Evolutionary conservation across 1,140 invertebrate genomes (phyloP), one percentile per base, ranked within the genome.

Genomic region (Semibalanus balanoides): DNA sequence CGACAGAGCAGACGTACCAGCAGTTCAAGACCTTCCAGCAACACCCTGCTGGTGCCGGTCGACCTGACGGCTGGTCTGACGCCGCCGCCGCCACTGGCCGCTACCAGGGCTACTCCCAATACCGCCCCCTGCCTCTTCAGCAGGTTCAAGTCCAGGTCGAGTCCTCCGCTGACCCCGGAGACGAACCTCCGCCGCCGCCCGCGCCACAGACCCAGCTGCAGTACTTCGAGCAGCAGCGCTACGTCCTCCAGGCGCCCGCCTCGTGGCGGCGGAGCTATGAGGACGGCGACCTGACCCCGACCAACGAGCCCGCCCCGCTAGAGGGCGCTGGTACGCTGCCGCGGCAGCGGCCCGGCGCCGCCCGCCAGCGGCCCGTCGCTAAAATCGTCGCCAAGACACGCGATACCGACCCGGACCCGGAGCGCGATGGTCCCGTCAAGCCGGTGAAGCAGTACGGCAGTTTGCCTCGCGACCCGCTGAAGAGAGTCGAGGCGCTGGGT

Each of bases 211-310:
- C 77, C 72, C 75, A 79, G 75, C 81, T 86, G 85, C 80, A 86
- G 83, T 78, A 80, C n/a, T 83, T 84, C 80, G 84, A 82, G 81
- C 83, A 88, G 78, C 83, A 85, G 74, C 84, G 85, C 74, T 81
- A 64, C 22, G 22, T 64, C 83, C 84, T 85, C 14, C 85, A 86
- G 77, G 79, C 78, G 80, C 74, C 77, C 28, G 84, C 83, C 29
- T 94, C 93, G 91, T 87, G 93, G 78, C 86, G 87, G 40, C 87
- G 92, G 76, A 92, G 91, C 74, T 94, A 93, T 82, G 93, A 95
- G 82, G 93, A 95, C 82, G 93, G 92, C 29, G 93, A 95, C 83
- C 89, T 94, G 73, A 94, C 92, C 30, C 92, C 92, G 1, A 94
- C 93, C 75, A 94, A 94, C 82, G 92, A 94, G 84, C 74, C 78